Base-by-base conservation (phyloP, 1,140 invertebrate genomes). In the Lordiphosa stackelbergi region DNA sequence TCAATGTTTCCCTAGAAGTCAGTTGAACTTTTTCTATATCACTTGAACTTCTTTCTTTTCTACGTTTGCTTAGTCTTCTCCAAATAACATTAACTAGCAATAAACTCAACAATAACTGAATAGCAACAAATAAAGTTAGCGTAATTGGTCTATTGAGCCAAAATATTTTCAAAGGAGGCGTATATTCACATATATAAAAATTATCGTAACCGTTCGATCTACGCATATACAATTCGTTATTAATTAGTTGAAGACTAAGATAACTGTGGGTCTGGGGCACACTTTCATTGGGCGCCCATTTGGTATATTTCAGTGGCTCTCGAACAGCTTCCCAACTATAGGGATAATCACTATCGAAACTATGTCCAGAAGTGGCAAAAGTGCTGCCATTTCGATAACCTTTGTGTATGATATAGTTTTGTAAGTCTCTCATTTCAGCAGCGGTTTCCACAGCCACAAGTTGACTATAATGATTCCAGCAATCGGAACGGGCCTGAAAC, bases 281-380 rank as follows among this genome's bases (percentile, higher is more conserved):
- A 5, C 13, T 11, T 4, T 51, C 11, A 4, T 40, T 46, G 8
- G 60, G 41, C 7, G 53, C 5, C 73, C 73, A 78, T 11, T 45
- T 71, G 24, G 3, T 37, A 7, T 58, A 73, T 24, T 8, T 40
- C 3, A 78, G 1, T 2, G 24, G 19, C 34, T 53, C 2, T 0
- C 24, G 5, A 0, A 10, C 0, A 0, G 19, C 68, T 1, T 62
- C 41, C 73, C 73, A 77, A 6, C 24, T 34, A 34, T 22, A 78
- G 1, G 53, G 42, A 10, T 16, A 8, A 0, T n/a, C 24, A 0
- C 41, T 55, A 1, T 45, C 1, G 7, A 53, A 69, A 24, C 43
- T 78, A 16, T 65, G n/a, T 1, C 64, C 73, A 1, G 73, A 73
- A 4, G 73, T 78, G 7, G 53, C 36, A 9, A 78, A 78, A 1